A percentile compares a stretch with the other conserved stretches of the same genome.
Conservation (phyloP, 2,888 invertebrate species). For the Ariolimax columbianus region DNA sequence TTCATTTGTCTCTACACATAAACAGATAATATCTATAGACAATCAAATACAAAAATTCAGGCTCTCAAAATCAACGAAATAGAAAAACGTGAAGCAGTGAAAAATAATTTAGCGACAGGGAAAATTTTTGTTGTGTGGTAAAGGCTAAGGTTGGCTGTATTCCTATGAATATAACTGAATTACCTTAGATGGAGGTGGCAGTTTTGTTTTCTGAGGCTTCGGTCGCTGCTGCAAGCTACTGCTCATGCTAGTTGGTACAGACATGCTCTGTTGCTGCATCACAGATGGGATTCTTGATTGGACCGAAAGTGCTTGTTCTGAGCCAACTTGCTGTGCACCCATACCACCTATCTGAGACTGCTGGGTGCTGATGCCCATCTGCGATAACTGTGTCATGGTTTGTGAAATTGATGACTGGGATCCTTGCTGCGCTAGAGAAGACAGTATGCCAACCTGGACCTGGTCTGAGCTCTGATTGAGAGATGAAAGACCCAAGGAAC, state of each 20-base stretch:
- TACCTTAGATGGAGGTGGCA: conserved; percentile 91
- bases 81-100: too few species aligned
- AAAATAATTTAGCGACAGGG: too few species aligned
- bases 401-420: conserved; percentile 51
- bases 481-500: conserved; percentile 56
- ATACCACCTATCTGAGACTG: conserved; percentile 48
- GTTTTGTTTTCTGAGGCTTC: conserved; percentile 82
- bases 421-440: conserved; percentile 40
- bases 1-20: too few species aligned
- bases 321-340: conserved; percentile 56
- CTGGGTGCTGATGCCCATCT: conserved; percentile 48
- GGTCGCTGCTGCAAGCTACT: conserved; percentile 79
- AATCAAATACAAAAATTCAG: too few species aligned
- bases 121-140: too few species aligned
- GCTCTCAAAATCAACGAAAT: too few species aligned
- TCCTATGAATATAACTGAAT: neutral
- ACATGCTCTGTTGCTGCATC: conserved; percentile 48
- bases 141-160: too few species aligned
- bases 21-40: too few species aligned
- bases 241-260: conserved; percentile 52
- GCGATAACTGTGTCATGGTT: conserved; percentile 54
- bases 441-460: conserved; percentile 40
- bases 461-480: conserved; percentile 46
- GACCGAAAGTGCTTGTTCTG: conserved; percentile 45
- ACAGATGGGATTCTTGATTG: conserved; percentile 51